phyloP scores from a whole-genome alignment of 2,797 vertebrate species.

The Hozukius guyotensis region DNA sequence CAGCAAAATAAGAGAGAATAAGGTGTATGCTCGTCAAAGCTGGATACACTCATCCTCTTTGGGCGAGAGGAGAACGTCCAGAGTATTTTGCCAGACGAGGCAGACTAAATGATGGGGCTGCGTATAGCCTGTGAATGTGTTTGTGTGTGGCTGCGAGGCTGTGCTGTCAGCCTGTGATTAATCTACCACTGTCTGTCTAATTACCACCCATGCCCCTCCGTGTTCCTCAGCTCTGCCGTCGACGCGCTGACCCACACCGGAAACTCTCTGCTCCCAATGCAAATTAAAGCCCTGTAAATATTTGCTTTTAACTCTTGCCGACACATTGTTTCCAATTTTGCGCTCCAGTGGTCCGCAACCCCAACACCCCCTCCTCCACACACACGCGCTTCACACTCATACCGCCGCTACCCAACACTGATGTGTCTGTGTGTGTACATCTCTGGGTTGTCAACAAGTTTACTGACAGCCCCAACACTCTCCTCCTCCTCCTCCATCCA shows the following conservation, averaged over 20 bases:
- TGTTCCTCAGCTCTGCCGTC: slow-evolving; percentile 33
- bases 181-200: slow-evolving; percentile 76
- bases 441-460: slow-evolving; percentile 45
- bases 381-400: background rate
- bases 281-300: slow-evolving; percentile 83
- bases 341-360: slow-evolving; percentile 67
- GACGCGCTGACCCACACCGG: slow-evolving; percentile 68
- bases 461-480: slow-evolving; percentile 30
- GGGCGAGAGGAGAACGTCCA: slow-evolving; percentile 4
- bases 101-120: slow-evolving; percentile 27
- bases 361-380: background rate
- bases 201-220: slow-evolving; percentile 64
- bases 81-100: slow-evolving; percentile 16
- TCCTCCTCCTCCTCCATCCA: slow-evolving; percentile 29
- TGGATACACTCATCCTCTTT: slow-evolving; percentile 21
- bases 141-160: slow-evolving; percentile 39
- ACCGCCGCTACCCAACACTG: background rate
- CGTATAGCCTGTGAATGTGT: slow-evolving; percentile 27
- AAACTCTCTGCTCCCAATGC: slow-evolving; percentile 52
- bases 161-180: slow-evolving; percentile 73
- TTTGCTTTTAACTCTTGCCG: slow-evolving; percentile 82
- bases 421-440: slow-evolving; percentile 4
- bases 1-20: background rate
- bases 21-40: background rate
- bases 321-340: slow-evolving; percentile 82